Conservation (phyloP, 2,888 invertebrate genomes). For the Selenia dentaria region DNA sequence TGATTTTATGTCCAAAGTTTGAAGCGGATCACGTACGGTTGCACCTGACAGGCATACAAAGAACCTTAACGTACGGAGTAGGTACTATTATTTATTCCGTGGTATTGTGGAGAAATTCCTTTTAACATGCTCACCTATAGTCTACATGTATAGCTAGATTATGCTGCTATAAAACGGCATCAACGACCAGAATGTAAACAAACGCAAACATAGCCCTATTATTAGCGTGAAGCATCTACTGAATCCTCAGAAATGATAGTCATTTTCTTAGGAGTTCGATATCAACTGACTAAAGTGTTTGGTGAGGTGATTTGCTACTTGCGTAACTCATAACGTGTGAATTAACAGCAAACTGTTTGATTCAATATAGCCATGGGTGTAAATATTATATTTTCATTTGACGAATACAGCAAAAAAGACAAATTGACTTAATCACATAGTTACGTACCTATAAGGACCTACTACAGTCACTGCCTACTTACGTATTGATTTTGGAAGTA, state of each 20-base stretch:
- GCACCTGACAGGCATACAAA: constrained; percentile 50
- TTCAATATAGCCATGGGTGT: constrained; percentile 31
- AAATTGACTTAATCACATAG: too few species aligned
- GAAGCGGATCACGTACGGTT: constrained; percentile 47
- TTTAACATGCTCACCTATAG: constrained; percentile 4
- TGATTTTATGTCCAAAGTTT: constrained; percentile 27
- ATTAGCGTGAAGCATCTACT: constrained; percentile 1
- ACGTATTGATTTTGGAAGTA: too few species aligned
- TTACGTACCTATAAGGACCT: background rate
- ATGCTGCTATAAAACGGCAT: constrained; percentile 15
- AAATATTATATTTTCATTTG: constrained; percentile 4
- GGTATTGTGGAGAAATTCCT: constrained; percentile 17
- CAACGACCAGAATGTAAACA: constrained; percentile 13
- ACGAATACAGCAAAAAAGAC: background rate
- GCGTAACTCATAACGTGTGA: constrained; percentile 37
- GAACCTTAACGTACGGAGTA: constrained; percentile 24
- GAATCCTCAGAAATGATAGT: constrained; percentile 33
- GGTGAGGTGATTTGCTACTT: constrained; percentile 15
- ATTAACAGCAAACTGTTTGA: constrained; percentile 27
- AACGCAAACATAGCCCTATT: constrained; percentile 9
- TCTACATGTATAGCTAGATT: too few species aligned
- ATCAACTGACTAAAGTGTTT: background rate
- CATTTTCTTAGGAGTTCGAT: constrained; percentile 37
- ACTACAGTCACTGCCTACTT: background rate
- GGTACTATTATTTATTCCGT: too few species aligned